These are phyloP conservation scores for Miltochrista miniata DNA, from an alignment of 2,888 invertebrate genomes.

Conservation along the genomic window DNA sequence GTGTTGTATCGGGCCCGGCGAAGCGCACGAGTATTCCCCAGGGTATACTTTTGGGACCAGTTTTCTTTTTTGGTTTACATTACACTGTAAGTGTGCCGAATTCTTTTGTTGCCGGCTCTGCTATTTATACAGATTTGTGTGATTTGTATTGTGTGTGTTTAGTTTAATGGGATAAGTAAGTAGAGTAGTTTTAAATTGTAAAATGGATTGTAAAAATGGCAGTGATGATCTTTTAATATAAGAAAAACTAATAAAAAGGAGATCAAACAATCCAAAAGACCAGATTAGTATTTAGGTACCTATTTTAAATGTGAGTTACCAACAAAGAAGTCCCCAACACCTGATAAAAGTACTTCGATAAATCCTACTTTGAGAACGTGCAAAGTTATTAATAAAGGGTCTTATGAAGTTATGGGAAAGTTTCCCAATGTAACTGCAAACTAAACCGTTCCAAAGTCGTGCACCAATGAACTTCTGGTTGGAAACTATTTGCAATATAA, in stretches of 20 bases:
- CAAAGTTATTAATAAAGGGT: slow-evolving; percentile 76
- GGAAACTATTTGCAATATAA: slow-evolving; percentile 78
- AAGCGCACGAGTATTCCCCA: slow-evolving; percentile 74
- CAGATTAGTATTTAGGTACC: too few species aligned
- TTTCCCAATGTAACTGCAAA: slow-evolving; percentile 65
- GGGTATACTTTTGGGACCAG: slow-evolving; percentile 81
- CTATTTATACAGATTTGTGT: slow-evolving; percentile 72
- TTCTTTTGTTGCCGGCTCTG: slow-evolving; percentile 75
- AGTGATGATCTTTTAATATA: too few species aligned
- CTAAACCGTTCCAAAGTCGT: slow-evolving; percentile 67
- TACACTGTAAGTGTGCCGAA: slow-evolving; percentile 81
- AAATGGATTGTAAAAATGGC: too few species aligned
- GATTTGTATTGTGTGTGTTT: slow-evolving; percentile 61
- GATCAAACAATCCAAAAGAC: too few species aligned
- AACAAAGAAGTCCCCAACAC: slow-evolving; percentile 15
- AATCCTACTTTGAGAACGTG: slow-evolving; percentile 51
- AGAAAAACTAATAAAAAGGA: too few species aligned
- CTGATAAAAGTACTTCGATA: slow-evolving; percentile 27
- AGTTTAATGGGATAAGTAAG: slow-evolving; percentile 34
- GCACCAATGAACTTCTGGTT: slow-evolving; percentile 76
- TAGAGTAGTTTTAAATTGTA: not conserved
- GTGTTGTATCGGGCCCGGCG: slow-evolving; percentile 79
- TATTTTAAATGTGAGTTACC: slow-evolving; percentile 4
- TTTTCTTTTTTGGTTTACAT: slow-evolving; percentile 83
- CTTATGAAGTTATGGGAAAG: slow-evolving; percentile 75